phyloP scores from a whole-genome alignment of 2,113 vertebrate genomes.

The Paratilapia polleni region DNA sequence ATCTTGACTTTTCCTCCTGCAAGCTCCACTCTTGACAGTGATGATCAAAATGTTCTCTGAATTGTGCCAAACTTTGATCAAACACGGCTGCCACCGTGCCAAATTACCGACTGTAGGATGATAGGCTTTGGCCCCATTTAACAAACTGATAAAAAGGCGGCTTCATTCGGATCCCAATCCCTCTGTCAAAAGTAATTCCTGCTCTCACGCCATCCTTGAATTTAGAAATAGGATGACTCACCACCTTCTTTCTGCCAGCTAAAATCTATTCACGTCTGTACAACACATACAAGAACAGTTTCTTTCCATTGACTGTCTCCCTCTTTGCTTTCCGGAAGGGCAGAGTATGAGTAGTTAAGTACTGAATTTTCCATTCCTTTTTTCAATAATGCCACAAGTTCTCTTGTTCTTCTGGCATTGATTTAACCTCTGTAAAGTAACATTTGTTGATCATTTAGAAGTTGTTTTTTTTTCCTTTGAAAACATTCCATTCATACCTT shows the following conservation, averaged over 20 bases:
- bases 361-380: not conserved
- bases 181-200: slow-evolving; percentile 54
- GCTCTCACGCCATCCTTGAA: slow-evolving; percentile 28
- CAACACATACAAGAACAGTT: not conserved
- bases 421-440: not conserved
- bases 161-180: slow-evolving; percentile 36
- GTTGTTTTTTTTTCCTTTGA: no score
- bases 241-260: slow-evolving; percentile 27
- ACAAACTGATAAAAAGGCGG: slow-evolving; percentile 44
- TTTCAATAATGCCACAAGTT: slow-evolving; percentile 48
- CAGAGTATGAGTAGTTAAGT: not conserved
- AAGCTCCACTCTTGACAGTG: slow-evolving; percentile 1
- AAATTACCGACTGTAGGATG: slow-evolving; percentile 46
- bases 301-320: not conserved
- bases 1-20: not conserved
- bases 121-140: slow-evolving; percentile 35
- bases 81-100: not conserved
- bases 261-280: slow-evolving; percentile 24
- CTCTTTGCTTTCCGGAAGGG: not conserved
- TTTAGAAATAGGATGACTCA: slow-evolving; percentile 55
- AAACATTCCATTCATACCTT: no score
- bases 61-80: slow-evolving; percentile 43
- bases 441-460: not conserved
- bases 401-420: not conserved
- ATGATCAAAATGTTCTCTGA: slow-evolving; percentile 40